These are phyloP conservation scores for Acanthosepion esculentum DNA, from an alignment of 2,888 invertebrate species.

Conservation along the genomic window DNA sequence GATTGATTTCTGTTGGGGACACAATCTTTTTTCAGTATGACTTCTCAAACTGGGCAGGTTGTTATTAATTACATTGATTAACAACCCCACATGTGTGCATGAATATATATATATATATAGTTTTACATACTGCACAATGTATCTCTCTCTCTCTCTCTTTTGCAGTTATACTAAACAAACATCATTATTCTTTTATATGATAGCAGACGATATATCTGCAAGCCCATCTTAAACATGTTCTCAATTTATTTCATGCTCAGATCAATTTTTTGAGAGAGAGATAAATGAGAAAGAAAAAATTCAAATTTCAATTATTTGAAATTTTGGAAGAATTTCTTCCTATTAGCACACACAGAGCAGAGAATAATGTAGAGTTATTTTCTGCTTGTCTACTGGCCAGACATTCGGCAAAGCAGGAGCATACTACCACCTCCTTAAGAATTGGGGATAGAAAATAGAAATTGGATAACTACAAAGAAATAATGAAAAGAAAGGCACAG, in stretches of 20 bases:
- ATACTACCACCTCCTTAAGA: neutral
- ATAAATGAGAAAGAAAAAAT: constrained; percentile 1
- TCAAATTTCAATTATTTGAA: constrained; percentile 33
- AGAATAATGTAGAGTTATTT: neutral
- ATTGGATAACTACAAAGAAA: too few species aligned
- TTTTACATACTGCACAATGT: neutral
- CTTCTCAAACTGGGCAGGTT: too few species aligned
- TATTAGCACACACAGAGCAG: constrained; percentile 33
- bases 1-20: too few species aligned
- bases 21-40: too few species aligned
- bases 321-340: constrained; percentile 33
- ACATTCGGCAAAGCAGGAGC: neutral
- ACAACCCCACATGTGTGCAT: too few species aligned
- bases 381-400: neutral
- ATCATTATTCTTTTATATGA: neutral
- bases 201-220: neutral
- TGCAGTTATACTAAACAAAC: neutral
- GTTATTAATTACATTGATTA: too few species aligned
- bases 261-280: neutral
- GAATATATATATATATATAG: neutral
- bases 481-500: too few species aligned
- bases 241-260: neutral
- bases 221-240: neutral
- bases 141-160: neutral
- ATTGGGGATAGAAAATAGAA: neutral